phyloP scores from a whole-genome alignment of 2,888 invertebrate genomes.

The Noctua comes region DNA sequence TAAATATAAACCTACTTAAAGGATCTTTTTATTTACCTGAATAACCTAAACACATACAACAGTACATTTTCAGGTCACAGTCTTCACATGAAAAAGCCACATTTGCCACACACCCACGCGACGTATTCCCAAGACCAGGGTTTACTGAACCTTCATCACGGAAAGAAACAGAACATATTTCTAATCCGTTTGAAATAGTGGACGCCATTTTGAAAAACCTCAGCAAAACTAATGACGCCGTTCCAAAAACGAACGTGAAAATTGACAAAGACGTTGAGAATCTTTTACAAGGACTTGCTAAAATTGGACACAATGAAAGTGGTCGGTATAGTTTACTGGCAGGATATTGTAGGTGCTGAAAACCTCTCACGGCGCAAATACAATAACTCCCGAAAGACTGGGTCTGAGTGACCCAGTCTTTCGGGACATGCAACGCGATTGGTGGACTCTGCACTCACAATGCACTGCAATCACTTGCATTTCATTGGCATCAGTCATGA shows the following conservation, averaged over 20 bases:
- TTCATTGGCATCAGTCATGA: not conserved
- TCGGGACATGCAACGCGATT: not conserved
- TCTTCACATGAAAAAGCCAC: slow-evolving; percentile 1
- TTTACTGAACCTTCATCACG: slow-evolving; percentile 11
- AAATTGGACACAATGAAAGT: slow-evolving; percentile 72
- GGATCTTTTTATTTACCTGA: not conserved
- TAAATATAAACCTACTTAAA: not conserved
- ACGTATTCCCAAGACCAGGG: slow-evolving; percentile 15
- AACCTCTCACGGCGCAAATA: not conserved
- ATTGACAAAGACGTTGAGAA: slow-evolving; percentile 58
- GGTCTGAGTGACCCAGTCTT: not conserved
- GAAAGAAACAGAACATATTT: slow-evolving; percentile 21
- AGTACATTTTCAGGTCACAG: slow-evolving; percentile 22
- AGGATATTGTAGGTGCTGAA: not conserved
- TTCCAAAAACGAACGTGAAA: slow-evolving; percentile 22
- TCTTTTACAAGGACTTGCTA: slow-evolving; percentile 69
- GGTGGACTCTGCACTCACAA: not conserved
- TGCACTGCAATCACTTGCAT: slow-evolving; percentile 10
- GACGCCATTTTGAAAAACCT: slow-evolving; percentile 73
- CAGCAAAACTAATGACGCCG: slow-evolving; percentile 59
- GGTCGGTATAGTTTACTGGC: slow-evolving; percentile 67
- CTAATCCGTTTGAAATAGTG: slow-evolving; percentile 68
- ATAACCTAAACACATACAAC: not conserved
- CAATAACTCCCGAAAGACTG: too few species aligned
- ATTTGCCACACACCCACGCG: not conserved